Conservation (phyloP, 2,888 invertebrate genomes). For the Chalcis sispes region DNA sequence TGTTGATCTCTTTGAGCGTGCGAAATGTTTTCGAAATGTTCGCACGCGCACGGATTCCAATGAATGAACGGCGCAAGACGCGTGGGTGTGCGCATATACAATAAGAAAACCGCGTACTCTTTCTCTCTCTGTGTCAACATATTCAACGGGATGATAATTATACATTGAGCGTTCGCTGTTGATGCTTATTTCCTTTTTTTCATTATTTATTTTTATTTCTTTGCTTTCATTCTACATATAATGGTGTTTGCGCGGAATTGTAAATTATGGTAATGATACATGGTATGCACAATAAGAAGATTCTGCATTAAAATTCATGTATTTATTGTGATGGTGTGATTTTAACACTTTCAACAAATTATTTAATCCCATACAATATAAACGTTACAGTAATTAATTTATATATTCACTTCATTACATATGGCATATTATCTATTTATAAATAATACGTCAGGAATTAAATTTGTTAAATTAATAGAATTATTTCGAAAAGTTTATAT, state of each 20-base stretch:
- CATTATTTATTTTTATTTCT: too few relatives aligned
- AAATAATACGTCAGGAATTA: too few relatives aligned
- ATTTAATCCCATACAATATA: too few relatives aligned
- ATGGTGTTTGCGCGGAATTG: constrained; percentile 25
- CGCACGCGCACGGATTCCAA: constrained; percentile 18
- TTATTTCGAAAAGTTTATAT: too few relatives aligned
- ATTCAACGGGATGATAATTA: constrained; percentile 21
- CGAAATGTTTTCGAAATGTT: constrained; percentile 25
- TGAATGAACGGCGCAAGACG: constrained; percentile 23
- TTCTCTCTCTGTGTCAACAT: constrained; percentile 20
- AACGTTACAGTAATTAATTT: too few relatives aligned
- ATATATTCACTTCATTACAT: too few relatives aligned
- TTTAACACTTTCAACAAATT: too few relatives aligned
- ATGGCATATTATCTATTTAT: too few relatives aligned
- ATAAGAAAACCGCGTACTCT: not conserved
- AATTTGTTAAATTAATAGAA: too few relatives aligned
- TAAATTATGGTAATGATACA: not conserved
- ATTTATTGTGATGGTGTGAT: too few relatives aligned
- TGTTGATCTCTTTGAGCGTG: constrained; percentile 13
- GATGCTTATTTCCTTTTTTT: constrained; percentile 25
- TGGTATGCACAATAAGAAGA: not conserved
- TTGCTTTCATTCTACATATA: constrained; percentile 20
- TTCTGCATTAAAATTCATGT: too few relatives aligned
- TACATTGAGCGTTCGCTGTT: not conserved
- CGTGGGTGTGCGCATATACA: not conserved